A percentile compares a stretch with the other conserved stretches of the same genome.
phyloP scores from a whole-genome alignment of 2,113 vertebrate species.

The Prunella himalayana region DNA sequence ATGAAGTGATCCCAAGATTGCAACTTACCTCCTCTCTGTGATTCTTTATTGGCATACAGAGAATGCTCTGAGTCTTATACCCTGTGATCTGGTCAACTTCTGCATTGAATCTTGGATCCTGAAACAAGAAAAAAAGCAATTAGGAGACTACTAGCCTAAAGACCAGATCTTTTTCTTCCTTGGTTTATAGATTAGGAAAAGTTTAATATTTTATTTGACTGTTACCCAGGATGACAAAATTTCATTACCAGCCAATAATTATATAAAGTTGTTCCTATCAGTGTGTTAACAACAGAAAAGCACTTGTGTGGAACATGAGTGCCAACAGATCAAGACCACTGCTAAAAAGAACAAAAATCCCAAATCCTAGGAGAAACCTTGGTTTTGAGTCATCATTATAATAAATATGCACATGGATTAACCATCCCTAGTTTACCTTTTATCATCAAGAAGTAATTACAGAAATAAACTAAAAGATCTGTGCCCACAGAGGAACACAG shows the following conservation, averaged over 20 bases:
- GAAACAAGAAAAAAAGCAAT: not conserved
- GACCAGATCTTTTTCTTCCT: not conserved
- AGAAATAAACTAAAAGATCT: not conserved
- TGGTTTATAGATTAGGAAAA: conserved; percentile 2
- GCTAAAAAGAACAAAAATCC: not conserved
- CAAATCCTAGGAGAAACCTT: not conserved
- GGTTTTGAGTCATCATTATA: not conserved
- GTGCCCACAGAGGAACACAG: not conserved
- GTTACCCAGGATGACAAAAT: not conserved
- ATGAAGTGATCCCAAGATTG: not conserved
- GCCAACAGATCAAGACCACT: not conserved
- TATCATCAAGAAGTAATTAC: not conserved
- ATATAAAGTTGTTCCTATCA: not conserved
- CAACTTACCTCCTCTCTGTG: conserved; percentile 89
- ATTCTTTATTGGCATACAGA: conserved; percentile 99
- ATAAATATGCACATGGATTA: not conserved
- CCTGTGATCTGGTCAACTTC: conserved; percentile 98
- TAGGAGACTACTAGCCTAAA: conserved; percentile 1
- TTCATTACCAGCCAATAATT: not conserved
- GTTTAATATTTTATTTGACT: not conserved
- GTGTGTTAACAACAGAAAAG: not conserved
- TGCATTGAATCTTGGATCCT: conserved; percentile 96
- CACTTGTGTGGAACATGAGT: not conserved
- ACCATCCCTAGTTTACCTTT: not conserved
- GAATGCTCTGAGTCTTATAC: conserved; percentile 96